Base-by-base conservation (phyloP, 2,888 invertebrate genomes). In the Macrosiphum euphorbiae region DNA sequence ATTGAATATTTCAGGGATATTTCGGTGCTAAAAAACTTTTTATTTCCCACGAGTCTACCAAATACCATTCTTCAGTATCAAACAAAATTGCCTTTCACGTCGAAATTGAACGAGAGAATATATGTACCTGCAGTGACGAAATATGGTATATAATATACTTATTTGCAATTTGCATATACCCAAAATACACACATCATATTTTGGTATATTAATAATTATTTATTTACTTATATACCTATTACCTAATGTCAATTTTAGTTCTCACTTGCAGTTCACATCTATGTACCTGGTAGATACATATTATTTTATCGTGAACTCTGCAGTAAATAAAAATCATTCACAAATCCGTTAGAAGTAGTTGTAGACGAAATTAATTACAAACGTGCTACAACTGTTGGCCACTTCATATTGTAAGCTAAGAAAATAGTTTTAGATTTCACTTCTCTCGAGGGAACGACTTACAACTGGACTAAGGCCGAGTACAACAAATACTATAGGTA, bases 361-460 rank as follows among this genome's bases (percentile, higher is more conserved):
- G 5, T 20, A n/a, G 16, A 58, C n/a, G 2, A 86, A 91, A 58
- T 58, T 26, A 86, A 91, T 91, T 91, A 91, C 61, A 41, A 50
- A 5, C 87, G 16, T 67, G 16, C 16, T 55, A 55, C 47, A 58
- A 86, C 24, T 58, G 20, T 61, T 44, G n/a, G 55, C 20, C 4
- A 16, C 26, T 86, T 61, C 91, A 24, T 47, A 52, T 26, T 24
- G 44, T 35, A 52, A n/a, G n/a, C 78, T 78, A 88, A 78, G 52
- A 88, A 88, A 88, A 92, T 92, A 28, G 44, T 88, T n/a, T 92
- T 35, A 44, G 52, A 88, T 88, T 78, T 88, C 24, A 3, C 10
- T 88, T 67, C 44, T 89, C 93, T 47, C 84, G 3, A 90, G 85
- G 93, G 93, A 93, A 90, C 35, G 24, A 88, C 93, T 92, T 92